A percentile compares a stretch with the other conserved stretches of the same genome.
Evolutionary conservation across 2,888 invertebrate genomes (phyloP).

Genomic region (Orthosia gothica): DNA sequence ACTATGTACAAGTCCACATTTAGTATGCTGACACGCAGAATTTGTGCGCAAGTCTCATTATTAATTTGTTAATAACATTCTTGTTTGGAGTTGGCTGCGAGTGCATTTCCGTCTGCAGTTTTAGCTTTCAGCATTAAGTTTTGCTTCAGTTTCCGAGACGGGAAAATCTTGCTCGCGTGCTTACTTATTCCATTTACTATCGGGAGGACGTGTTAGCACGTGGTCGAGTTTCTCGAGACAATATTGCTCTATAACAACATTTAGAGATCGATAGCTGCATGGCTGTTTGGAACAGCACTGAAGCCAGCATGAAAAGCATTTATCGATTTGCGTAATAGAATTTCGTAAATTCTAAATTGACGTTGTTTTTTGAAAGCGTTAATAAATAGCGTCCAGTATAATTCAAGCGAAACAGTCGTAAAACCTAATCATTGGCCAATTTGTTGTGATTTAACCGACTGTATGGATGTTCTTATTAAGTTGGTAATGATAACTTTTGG

Average conservation of each 20-base stretch:
- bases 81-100: no score
- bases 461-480: neutral
- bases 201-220: conserved; percentile 65
- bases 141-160: no score
- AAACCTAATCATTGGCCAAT: conserved; percentile 55
- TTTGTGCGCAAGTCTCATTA: no score
- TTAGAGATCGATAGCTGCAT: conserved; percentile 44
- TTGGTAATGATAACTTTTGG: conserved; percentile 36
- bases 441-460: conserved; percentile 52
- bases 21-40: no score
- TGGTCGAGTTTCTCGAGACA: conserved; percentile 67
- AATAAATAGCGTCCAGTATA: conserved; percentile 54
- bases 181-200: no score
- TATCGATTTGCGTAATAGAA: conserved; percentile 62
- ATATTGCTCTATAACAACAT: conserved; percentile 61
- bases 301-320: conserved; percentile 53
- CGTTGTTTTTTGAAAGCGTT: conserved; percentile 57
- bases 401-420: conserved; percentile 57
- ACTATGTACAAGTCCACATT: neutral
- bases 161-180: no score
- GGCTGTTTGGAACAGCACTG: conserved; percentile 28
- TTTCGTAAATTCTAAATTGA: conserved; percentile 63
- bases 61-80: no score
- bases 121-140: no score
- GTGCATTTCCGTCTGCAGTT: no score